Evolutionary conservation across 2,888 invertebrate genomes (phyloP).

Genomic region (Catocala sponsa): DNA sequence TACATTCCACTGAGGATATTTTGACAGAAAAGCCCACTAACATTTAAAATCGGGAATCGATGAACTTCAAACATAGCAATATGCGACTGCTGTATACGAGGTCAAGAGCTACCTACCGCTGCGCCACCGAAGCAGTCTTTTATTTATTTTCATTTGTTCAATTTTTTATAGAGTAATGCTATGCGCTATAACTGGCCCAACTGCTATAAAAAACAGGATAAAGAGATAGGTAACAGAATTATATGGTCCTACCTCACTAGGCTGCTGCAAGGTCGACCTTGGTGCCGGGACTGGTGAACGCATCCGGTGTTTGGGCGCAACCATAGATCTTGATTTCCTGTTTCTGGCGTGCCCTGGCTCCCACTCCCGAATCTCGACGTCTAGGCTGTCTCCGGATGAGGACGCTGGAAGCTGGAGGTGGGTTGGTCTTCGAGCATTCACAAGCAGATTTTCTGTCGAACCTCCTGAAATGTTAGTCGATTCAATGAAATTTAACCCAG

Average conservation of each 20-base stretch:
- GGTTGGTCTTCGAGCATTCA: constrained; percentile 66
- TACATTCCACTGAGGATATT: no score
- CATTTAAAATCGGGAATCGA: no score
- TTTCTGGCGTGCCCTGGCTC: constrained; percentile 62
- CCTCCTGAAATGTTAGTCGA: constrained; percentile 68
- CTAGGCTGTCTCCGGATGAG: constrained; percentile 82
- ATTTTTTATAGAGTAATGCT: no score
- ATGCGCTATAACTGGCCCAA: no score
- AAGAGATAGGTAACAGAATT: no score
- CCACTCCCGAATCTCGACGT: constrained; percentile 75
- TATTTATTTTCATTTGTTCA: no score
- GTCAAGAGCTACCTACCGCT: no score
- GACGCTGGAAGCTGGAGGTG: constrained; percentile 77
- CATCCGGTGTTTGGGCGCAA: constrained; percentile 71
- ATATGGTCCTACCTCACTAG: constrained; percentile 61
- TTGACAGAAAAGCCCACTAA: no score
- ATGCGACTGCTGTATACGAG: no score
- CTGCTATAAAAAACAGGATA: no score
- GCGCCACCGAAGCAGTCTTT: no score
- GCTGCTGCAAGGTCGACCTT: constrained; percentile 60
- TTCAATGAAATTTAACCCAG: background rate
- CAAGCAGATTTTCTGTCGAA: constrained; percentile 77
- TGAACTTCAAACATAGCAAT: no score
- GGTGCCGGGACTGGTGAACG: constrained; percentile 77
- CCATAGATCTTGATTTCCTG: constrained; percentile 79